Conservation (phyloP, 2,113 vertebrate genomes). For the Hippopotamus amphibius region DNA sequence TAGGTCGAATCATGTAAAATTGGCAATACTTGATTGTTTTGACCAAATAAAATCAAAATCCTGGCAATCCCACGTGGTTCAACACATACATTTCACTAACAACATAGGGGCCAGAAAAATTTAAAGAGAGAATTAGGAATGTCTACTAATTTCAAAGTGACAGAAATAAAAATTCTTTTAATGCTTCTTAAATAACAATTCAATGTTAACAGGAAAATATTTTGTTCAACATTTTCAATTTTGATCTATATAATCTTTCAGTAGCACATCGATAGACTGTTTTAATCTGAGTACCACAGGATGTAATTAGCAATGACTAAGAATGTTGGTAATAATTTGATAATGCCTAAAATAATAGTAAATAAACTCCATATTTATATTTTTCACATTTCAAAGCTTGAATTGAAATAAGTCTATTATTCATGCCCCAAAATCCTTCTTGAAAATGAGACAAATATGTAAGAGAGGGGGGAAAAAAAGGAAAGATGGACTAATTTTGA, state of each 20-base stretch:
- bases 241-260: slow-evolving; percentile 4
- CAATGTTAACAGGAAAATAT: slow-evolving; percentile 16
- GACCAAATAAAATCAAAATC: neutral
- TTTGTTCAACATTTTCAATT: neutral
- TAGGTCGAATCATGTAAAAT: neutral
- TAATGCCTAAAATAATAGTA: neutral
- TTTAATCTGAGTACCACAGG: neutral
- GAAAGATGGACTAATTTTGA: neutral
- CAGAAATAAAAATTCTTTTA: neutral
- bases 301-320: neutral
- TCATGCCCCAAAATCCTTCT: neutral
- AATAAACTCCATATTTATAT: neutral
- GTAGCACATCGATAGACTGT: neutral
- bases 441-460: slow-evolving; percentile 32
- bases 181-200: neutral
- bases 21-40: slow-evolving; percentile 1
- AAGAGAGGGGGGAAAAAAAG: neutral
- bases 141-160: neutral
- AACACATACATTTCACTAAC: neutral
- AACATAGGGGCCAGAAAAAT: neutral
- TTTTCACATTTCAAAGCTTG: slow-evolving; percentile 52
- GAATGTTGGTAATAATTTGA: neutral
- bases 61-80: neutral
- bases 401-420: slow-evolving; percentile 11
- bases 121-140: neutral